These are phyloP conservation scores for Augochlora pura DNA, from an alignment of 1,140 invertebrate genomes.

Conservation along the genomic window DNA sequence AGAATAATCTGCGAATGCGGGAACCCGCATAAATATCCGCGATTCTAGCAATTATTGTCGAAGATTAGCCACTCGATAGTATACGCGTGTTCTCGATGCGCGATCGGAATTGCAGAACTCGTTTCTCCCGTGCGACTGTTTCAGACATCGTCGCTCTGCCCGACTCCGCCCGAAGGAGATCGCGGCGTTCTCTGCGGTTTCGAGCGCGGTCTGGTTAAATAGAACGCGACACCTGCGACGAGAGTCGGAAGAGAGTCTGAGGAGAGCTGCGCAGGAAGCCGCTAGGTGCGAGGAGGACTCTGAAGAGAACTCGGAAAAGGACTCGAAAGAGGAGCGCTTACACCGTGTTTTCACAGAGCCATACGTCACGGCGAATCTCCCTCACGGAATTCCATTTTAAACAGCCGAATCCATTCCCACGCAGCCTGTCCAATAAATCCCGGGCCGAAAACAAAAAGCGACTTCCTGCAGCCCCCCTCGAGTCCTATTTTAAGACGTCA, in stretches of 20 bases:
- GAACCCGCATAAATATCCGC: background rate
- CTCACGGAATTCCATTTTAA: conserved; percentile 24
- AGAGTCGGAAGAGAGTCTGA: too few relatives aligned
- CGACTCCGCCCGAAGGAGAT: too few relatives aligned
- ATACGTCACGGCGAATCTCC: background rate
- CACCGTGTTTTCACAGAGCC: background rate
- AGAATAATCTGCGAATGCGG: too few relatives aligned
- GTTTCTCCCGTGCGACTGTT: too few relatives aligned
- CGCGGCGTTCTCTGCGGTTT: background rate
- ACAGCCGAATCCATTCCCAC: conserved; percentile 11
- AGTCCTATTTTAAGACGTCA: conserved; percentile 45
- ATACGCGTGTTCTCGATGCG: too few relatives aligned
- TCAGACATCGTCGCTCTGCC: too few relatives aligned
- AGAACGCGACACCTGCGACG: background rate
- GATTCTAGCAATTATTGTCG: background rate
- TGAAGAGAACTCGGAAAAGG: too few relatives aligned
- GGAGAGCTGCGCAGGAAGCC: too few relatives aligned
- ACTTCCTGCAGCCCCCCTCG: conserved; percentile 28
- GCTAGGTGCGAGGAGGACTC: too few relatives aligned
- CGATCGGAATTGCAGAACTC: too few relatives aligned
- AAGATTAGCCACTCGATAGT: too few relatives aligned
- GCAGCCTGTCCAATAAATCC: conserved; percentile 22
- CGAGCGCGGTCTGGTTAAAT: too few relatives aligned
- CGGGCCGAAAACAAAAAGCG: conserved; percentile 26
- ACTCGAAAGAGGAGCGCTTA: background rate